Percentiles rank a stretch among this genome's conserved stretches.
phyloP scores from a whole-genome alignment of 2,113 vertebrate species.

The Edolisoma coerulescens region DNA sequence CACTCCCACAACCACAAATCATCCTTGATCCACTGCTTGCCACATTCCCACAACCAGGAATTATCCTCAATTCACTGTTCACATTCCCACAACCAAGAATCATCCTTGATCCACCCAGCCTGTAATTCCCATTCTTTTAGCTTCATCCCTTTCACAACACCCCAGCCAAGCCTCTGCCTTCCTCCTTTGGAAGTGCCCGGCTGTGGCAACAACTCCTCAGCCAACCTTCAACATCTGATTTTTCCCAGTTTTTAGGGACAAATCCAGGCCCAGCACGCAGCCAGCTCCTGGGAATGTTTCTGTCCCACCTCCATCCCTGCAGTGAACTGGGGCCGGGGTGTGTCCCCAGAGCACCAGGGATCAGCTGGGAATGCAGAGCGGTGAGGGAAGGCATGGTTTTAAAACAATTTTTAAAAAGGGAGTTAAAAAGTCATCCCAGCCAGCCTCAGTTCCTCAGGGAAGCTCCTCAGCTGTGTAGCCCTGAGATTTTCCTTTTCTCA shows the following conservation, averaged over 20 bases:
- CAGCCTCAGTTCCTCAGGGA: not conserved
- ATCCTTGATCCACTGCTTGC: rapidly evolving
- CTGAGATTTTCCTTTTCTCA: not conserved
- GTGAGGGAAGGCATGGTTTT: not conserved
- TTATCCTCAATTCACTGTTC: too few species aligned
- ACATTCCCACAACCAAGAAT: not conserved
- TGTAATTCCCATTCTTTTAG: not conserved
- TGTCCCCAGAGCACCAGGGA: not conserved
- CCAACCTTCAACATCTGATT: not conserved
- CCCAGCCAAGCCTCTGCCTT: not conserved
- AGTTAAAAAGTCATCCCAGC: not conserved
- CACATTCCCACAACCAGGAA: not conserved
- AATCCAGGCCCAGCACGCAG: not conserved
- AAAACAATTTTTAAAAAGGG: not conserved
- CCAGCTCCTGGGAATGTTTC: not conserved
- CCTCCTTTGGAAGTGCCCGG: not conserved
- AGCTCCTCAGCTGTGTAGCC: rapidly evolving
- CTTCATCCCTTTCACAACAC: not conserved
- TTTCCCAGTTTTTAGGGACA: not conserved
- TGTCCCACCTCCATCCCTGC: not conserved
- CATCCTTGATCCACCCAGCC: not conserved
- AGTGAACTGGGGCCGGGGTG: rapidly evolving
- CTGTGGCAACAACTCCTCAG: not conserved
- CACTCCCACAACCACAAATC: not conserved
- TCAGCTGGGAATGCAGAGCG: not conserved